phyloP scores from a whole-genome alignment of 2,113 vertebrate species.

The Synodontis membranacea region DNA sequence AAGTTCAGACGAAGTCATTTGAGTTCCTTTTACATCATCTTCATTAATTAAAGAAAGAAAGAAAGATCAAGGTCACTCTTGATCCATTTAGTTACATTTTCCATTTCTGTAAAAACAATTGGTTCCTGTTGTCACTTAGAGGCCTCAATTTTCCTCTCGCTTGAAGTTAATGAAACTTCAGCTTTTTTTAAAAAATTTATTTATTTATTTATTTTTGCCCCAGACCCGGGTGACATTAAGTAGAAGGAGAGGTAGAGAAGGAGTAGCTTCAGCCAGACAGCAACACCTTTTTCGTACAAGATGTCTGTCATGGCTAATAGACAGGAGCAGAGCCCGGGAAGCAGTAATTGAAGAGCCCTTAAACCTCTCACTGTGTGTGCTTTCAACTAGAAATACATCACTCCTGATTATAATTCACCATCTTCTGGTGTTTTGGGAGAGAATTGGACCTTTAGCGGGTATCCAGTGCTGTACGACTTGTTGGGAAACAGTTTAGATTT shows the following conservation, averaged over 20 bases:
- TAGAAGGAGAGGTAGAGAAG: slow-evolving; percentile 1
- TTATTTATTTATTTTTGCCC: too few species aligned
- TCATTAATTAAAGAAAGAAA: too few species aligned
- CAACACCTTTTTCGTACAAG: slow-evolving; percentile 31
- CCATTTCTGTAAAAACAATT: too few species aligned
- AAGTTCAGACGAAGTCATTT: background rate
- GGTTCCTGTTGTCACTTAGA: too few species aligned
- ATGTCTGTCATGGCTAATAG: slow-evolving; percentile 49
- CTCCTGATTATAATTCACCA: slow-evolving; percentile 30
- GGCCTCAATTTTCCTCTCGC: too few species aligned
- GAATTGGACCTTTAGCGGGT: background rate
- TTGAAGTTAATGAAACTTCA: too few species aligned
- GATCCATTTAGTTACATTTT: too few species aligned
- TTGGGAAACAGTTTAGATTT: background rate
- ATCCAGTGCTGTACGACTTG: background rate
- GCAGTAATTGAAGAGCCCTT: slow-evolving; percentile 29
- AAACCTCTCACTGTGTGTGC: slow-evolving; percentile 3
- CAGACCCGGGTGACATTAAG: slow-evolving; percentile 11
- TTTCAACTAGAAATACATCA: background rate
- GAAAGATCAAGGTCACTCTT: too few species aligned
- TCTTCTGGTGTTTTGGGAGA: slow-evolving; percentile 1
- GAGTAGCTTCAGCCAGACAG: slow-evolving; percentile 15
- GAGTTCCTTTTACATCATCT: background rate
- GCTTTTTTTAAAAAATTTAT: background rate
- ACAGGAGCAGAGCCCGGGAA: slow-evolving; percentile 31